Base-by-base conservation (phyloP, 1,140 invertebrate species). In the Panagrolaimus sp. region DNA sequence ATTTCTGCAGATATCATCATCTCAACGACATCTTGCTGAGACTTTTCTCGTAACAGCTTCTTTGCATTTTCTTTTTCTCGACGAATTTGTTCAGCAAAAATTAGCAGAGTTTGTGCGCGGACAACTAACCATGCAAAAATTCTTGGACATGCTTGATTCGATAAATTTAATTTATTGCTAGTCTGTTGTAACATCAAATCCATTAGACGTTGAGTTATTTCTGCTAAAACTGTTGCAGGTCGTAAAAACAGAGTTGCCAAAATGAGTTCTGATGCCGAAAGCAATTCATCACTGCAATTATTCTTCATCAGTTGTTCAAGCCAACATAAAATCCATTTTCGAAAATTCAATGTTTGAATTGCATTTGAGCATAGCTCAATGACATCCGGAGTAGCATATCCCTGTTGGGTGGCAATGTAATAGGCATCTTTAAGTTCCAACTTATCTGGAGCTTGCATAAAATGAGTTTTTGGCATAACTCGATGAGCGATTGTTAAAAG, bases 371-470 rank as follows among this genome's bases (percentile, higher is more conserved):
- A 25, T 2, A 57, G 51, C 8, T 20, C 51, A 57, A 57, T 57
- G 8, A 57, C 51, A 57, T 57, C 51, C n/a, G 51, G 51, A 2
- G 51, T 25, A 1, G 51, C 51, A 20, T 11, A 57, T 11, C 51
- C 51, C 20, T 57, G 51, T 25, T 57, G 51, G 27, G 20, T 57
- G 8, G 51, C 51, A 20, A 25, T 25, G n/a, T 25, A 25, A 27
- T 57, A 57, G 51, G 51, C 51, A 25, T 57, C 51, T 57, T 57
- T 57, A 11, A 57, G 51, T 27, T 25, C 27, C 16, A 25, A 27
- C 13, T 13, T 9, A 16, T 57, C 51, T 5, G 51, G 51, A 5
- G 27, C 9, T 57, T 57, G 9, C 51, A 57, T n/a, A 57, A 25
- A 16, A 8, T 27, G 51, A 0, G 27, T 27, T 25, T 4, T 57